These are phyloP conservation scores for Eupeodes corollae DNA, from an alignment of 1,140 invertebrate genomes.

Conservation along the genomic window DNA sequence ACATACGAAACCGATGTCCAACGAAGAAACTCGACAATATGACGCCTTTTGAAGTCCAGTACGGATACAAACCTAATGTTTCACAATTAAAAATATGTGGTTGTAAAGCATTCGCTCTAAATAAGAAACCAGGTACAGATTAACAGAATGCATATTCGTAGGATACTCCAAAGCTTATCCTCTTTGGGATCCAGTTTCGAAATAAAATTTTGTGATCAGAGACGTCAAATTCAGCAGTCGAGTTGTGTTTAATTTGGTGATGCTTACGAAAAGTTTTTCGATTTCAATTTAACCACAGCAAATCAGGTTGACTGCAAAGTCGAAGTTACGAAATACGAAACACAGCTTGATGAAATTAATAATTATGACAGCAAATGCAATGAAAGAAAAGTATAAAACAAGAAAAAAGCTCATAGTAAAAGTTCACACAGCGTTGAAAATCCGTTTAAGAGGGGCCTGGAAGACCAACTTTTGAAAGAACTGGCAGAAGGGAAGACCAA, in stretches of 20 bases:
- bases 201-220: neutral
- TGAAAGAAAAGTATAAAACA: neutral
- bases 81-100: conserved; percentile 24
- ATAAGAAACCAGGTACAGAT: conserved; percentile 20
- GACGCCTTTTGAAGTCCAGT: neutral
- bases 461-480: neutral
- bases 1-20: conserved; percentile 1
- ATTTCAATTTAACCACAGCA: neutral
- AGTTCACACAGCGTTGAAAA: neutral
- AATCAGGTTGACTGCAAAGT: neutral
- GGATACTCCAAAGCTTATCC: conserved; percentile 3
- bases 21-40: neutral
- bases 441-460: neutral
- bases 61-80: conserved; percentile 14
- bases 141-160: conserved; percentile 2
- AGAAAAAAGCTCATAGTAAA: neutral
- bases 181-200: neutral
- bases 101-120: conserved; percentile 15
- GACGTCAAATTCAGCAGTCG: neutral
- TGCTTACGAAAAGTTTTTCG: too few relatives aligned
- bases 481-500: neutral
- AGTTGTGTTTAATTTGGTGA: too few relatives aligned
- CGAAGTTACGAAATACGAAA: neutral
- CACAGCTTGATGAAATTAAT: neutral
- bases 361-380: neutral